A percentile compares a stretch with the other conserved stretches of the same genome.
Evolutionary conservation across 2,113 vertebrate species (phyloP).

Genomic region (Speoplatyrhinus poulsoni): DNA sequence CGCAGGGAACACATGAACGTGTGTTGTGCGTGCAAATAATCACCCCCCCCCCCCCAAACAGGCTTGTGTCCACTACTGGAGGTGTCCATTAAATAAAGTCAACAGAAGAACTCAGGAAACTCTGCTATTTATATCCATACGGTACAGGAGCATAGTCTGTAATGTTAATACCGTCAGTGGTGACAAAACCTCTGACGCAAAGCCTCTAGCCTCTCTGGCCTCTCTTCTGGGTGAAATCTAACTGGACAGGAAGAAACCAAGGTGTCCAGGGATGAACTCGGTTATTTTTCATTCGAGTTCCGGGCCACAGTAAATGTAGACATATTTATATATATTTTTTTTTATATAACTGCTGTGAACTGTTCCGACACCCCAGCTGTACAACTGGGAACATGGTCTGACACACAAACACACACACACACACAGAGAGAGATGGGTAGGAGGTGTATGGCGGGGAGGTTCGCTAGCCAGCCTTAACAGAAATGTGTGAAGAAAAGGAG

Average conservation of each 20-base stretch:
- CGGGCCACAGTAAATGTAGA: neutral
- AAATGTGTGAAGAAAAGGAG: slow-evolving; percentile 1
- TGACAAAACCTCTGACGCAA: slow-evolving; percentile 1
- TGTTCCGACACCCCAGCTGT: slow-evolving; percentile 4
- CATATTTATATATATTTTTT: neutral
- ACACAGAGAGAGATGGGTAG: too few relatives aligned
- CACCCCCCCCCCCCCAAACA: neutral
- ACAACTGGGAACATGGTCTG: slow-evolving; percentile 10
- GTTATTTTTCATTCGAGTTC: neutral
- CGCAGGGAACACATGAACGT: neutral
- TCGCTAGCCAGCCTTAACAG: neutral
- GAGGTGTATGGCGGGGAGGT: too few relatives aligned
- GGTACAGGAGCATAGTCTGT: slow-evolving; percentile 32
- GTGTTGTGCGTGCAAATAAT: neutral
- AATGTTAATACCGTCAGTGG: slow-evolving; percentile 25
- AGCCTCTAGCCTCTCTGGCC: slow-evolving; percentile 1
- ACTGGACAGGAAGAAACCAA: neutral
- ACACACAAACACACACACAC: slow-evolving; percentile 1
- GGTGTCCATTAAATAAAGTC: neutral
- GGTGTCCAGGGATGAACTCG: neutral
- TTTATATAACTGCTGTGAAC: slow-evolving; percentile 1
- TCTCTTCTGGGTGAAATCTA: neutral
- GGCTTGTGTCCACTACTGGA: neutral
- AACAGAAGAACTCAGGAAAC: slow-evolving; percentile 1
- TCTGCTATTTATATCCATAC: slow-evolving; percentile 25